These are phyloP conservation scores for Macrotis lagotis DNA, from an alignment of 2,113 vertebrate genomes.

Conservation along the genomic window DNA sequence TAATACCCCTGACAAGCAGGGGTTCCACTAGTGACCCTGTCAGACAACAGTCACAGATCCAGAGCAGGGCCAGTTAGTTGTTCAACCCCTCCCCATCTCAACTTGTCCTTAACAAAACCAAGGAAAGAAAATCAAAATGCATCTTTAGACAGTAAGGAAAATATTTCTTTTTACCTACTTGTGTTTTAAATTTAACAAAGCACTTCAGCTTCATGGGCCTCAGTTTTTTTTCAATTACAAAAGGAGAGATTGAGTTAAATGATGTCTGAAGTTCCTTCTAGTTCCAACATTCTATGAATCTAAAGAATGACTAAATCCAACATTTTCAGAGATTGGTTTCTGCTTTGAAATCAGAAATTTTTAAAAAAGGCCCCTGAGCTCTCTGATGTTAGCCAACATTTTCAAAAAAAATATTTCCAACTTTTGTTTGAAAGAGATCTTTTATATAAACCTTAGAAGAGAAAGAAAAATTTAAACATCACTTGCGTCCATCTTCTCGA, in stretches of 20 bases:
- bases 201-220: not conserved
- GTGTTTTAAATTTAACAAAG: not conserved
- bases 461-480: constrained; percentile 63
- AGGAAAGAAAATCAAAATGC: not conserved
- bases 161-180: not conserved
- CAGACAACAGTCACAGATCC: not conserved
- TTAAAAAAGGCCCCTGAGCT: not conserved
- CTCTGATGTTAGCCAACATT: constrained; percentile 17
- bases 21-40: not conserved
- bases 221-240: not conserved
- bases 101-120: not conserved
- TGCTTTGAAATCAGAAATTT: not conserved
- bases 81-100: not conserved
- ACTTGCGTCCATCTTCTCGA: constrained; percentile 42
- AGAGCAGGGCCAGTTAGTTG: not conserved
- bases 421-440: constrained; percentile 45
- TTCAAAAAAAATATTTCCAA: constrained; percentile 37
- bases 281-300: not conserved
- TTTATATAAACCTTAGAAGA: constrained; percentile 64
- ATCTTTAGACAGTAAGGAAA: not conserved
- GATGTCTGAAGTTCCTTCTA: not conserved
- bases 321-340: not conserved
- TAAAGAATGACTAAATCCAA: not conserved
- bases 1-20: not conserved
- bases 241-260: not conserved